Conservation (phyloP, 2,888 invertebrate species). For the Pollenia labialis region DNA sequence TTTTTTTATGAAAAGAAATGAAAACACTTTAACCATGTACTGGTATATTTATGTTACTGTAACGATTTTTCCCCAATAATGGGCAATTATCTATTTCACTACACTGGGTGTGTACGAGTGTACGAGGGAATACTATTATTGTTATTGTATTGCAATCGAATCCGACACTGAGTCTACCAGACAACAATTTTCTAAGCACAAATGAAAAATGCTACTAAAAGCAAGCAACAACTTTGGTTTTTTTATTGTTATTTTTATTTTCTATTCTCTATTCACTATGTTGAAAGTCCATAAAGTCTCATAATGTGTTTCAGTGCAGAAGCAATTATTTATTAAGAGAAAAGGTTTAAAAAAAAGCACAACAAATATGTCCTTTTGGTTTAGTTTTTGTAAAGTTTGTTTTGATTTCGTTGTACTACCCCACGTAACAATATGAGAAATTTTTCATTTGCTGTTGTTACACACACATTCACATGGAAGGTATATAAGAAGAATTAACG, state of each 20-base stretch:
- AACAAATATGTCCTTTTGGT: slow-evolving; percentile 29
- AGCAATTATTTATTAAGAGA: slow-evolving; percentile 14
- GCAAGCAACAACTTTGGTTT: slow-evolving; percentile 57
- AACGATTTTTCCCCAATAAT: slow-evolving; percentile 71
- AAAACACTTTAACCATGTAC: slow-evolving; percentile 20
- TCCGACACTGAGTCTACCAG: slow-evolving; percentile 60
- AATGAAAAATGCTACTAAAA: slow-evolving; percentile 1
- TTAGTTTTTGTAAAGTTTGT: slow-evolving; percentile 55
- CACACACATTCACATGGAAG: too few relatives aligned
- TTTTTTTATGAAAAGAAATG: slow-evolving; percentile 12
- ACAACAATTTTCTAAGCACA: slow-evolving; percentile 26
- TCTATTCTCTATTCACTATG: not conserved
- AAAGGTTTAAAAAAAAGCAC: slow-evolving; percentile 41
- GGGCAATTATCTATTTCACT: slow-evolving; percentile 26
- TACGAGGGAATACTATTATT: slow-evolving; percentile 18
- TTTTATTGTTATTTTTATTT: slow-evolving; percentile 8
- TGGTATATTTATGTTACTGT: slow-evolving; percentile 51
- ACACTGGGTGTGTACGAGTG: slow-evolving; percentile 9
- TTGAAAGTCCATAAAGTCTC: slow-evolving; percentile 11
- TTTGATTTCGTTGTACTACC: slow-evolving; percentile 59
- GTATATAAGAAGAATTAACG: not conserved
- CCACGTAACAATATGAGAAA: not conserved
- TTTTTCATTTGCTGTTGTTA: not conserved
- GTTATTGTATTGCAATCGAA: slow-evolving; percentile 37
- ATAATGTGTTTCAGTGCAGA: not conserved